These are phyloP conservation scores for Formica selysi DNA, from an alignment of 1,140 invertebrate genomes.

Conservation along the genomic window DNA sequence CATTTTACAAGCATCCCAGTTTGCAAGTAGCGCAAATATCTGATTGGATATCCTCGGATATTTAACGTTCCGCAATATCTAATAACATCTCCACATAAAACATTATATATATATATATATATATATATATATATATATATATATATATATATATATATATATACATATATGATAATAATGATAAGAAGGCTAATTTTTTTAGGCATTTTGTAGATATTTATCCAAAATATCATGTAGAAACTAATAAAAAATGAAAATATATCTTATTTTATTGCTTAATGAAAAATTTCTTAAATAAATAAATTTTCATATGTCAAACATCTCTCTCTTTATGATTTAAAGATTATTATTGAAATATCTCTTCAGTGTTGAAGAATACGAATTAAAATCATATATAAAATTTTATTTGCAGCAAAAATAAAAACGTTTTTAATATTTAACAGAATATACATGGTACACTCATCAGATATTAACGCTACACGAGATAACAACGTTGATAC, in stretches of 20 bases:
- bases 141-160: too few species aligned
- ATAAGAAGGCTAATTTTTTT: too few species aligned
- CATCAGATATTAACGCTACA: neutral
- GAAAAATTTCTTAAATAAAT: too few species aligned
- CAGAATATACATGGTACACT: neutral
- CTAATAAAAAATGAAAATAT: neutral
- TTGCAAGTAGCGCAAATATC: neutral
- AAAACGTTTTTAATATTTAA: neutral
- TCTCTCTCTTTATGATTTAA: too few species aligned
- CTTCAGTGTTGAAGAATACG: too few species aligned
- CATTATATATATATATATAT: too few species aligned
- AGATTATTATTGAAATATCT: neutral
- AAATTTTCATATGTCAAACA: too few species aligned
- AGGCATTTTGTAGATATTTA: too few species aligned
- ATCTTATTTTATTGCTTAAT: too few species aligned
- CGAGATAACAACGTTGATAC: neutral
- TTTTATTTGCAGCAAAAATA: neutral
- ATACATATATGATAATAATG: neutral
- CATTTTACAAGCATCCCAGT: constrained; percentile 33
- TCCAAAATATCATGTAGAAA: too few species aligned
- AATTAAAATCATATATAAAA: neutral
- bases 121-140: too few species aligned
- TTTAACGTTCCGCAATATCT: neutral
- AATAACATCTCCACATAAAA: neutral
- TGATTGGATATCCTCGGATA: neutral